Conservation (phyloP, 2,797 vertebrate species). For the Enteromius radiatus region DNA sequence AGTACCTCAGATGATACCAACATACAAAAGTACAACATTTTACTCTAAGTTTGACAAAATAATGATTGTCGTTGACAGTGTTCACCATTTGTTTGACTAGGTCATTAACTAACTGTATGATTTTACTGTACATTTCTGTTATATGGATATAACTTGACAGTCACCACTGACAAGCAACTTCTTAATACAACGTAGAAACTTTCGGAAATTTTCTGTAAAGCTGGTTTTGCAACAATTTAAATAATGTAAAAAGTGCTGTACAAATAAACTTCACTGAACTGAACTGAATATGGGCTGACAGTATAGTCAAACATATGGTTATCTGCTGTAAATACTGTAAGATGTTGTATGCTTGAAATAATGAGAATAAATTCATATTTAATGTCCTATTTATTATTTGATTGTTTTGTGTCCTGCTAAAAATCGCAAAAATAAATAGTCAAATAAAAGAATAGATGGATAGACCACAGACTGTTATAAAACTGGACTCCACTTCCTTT, state of each 20-base stretch:
- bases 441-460: too few relatives aligned
- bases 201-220: not conserved
- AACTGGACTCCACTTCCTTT: too few relatives aligned
- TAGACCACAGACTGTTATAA: too few relatives aligned
- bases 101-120: not conserved
- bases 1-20: too few relatives aligned
- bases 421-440: too few relatives aligned
- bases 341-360: not conserved
- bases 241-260: not conserved
- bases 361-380: too few relatives aligned
- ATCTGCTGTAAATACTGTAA: not conserved
- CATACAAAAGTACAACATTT: not conserved
- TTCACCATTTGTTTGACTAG: not conserved
- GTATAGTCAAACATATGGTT: not conserved
- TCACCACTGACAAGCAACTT: not conserved
- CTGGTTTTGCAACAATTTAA: not conserved
- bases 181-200: not conserved
- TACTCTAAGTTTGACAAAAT: not conserved
- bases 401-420: too few relatives aligned
- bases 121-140: not conserved
- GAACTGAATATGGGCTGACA: not conserved
- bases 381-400: too few relatives aligned
- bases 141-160: not conserved
- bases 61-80: not conserved
- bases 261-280: not conserved